These are phyloP conservation scores for Anas platyrhynchos DNA, from an alignment of 2,113 vertebrate species.

Conservation along the genomic window DNA sequence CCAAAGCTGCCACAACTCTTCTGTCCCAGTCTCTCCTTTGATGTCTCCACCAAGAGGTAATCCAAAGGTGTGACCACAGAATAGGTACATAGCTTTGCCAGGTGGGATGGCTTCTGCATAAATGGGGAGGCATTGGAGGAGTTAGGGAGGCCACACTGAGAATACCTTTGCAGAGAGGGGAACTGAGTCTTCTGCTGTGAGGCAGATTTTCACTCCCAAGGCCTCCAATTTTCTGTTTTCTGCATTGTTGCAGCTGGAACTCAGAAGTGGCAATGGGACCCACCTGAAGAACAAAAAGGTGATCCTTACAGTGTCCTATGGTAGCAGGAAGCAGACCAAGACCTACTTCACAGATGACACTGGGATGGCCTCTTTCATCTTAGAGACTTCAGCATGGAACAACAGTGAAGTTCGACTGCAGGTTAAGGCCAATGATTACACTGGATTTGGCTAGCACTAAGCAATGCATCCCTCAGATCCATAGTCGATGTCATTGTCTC, in stretches of 20 bases:
- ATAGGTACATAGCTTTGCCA: background rate
- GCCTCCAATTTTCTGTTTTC: background rate
- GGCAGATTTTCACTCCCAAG: background rate
- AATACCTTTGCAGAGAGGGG: background rate
- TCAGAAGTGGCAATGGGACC: constrained; percentile 49
- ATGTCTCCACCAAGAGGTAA: background rate
- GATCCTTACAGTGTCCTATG: constrained; percentile 29
- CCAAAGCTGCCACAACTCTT: background rate
- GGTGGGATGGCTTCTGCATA: background rate
- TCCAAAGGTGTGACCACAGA: background rate
- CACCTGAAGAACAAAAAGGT: constrained; percentile 39
- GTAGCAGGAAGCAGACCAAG: background rate
- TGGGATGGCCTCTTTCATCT: constrained; percentile 34
- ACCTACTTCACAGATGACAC: constrained; percentile 16
- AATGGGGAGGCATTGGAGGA: background rate
- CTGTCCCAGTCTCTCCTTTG: background rate
- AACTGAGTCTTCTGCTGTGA: background rate
- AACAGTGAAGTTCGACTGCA: constrained; percentile 27
- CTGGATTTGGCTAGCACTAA: background rate
- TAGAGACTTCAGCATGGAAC: constrained; percentile 48
- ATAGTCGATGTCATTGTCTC: background rate
- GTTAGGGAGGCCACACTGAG: background rate
- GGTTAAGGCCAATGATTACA: background rate
- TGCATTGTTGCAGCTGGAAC: constrained; percentile 30
- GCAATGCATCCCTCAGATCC: background rate